Evolutionary conservation across 2,888 invertebrate species (phyloP).

Genomic region (Limnephilus rhombicus): DNA sequence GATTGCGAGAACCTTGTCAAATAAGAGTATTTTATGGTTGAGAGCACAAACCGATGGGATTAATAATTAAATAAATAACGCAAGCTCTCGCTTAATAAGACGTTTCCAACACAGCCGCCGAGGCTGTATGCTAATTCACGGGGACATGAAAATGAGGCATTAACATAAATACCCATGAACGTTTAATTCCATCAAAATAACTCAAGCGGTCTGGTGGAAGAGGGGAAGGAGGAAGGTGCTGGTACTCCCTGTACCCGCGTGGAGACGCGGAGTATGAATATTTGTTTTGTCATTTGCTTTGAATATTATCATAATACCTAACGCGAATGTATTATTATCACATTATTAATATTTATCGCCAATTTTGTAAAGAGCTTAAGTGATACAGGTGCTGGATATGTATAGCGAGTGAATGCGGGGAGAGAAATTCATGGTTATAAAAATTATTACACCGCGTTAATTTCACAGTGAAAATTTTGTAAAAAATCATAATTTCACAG

Average conservation of each 20-base stretch:
- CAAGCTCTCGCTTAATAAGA: not conserved
- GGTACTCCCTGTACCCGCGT: not conserved
- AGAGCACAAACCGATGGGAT: not conserved
- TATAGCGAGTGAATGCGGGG: not conserved
- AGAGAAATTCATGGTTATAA: not conserved
- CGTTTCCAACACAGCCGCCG: not conserved
- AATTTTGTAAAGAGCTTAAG: not conserved
- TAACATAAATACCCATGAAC: slow-evolving; percentile 1
- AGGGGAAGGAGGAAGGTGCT: not conserved
- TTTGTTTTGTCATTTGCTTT: not conserved
- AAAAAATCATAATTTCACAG: not conserved
- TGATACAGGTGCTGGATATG: not conserved
- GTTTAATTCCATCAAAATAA: slow-evolving; percentile 1
- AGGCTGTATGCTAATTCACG: not conserved
- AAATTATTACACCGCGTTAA: not conserved
- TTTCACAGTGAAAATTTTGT: not conserved
- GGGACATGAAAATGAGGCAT: not conserved
- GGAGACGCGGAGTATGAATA: not conserved
- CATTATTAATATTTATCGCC: slow-evolving; percentile 1
- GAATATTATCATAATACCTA: not conserved
- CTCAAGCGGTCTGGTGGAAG: not conserved
- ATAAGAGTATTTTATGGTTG: not conserved
- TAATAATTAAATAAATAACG: slow-evolving; percentile 1
- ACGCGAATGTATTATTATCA: not conserved
- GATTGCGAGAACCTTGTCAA: not conserved